These are phyloP conservation scores for Laticauda colubrina DNA, from an alignment of 2,113 vertebrate genomes.

Conservation along the genomic window DNA sequence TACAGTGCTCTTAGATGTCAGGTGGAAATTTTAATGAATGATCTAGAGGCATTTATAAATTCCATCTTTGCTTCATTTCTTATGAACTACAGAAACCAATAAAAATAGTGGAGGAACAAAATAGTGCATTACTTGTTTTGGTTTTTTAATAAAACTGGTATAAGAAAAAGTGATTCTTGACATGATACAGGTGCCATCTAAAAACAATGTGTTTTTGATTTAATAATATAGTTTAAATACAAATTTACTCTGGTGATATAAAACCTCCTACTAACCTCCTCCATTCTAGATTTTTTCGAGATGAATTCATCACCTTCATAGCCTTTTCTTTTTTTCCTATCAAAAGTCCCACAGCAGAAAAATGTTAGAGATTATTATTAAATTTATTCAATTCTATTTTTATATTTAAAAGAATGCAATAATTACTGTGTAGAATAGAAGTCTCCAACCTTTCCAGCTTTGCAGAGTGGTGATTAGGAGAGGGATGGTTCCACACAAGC, in stretches of 20 bases:
- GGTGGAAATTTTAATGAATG: background rate
- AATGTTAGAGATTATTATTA: background rate
- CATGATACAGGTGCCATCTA: background rate
- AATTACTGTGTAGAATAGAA: background rate
- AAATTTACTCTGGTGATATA: conserved; percentile 2
- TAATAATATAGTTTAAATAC: background rate
- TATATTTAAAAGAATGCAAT: background rate
- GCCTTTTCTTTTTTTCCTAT: conserved; percentile 90
- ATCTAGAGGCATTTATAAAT: background rate
- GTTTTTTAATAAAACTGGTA: background rate
- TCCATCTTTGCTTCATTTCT: background rate
- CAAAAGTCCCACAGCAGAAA: conserved; percentile 16
- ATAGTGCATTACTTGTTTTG: background rate
- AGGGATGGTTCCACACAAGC: background rate
- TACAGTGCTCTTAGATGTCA: background rate
- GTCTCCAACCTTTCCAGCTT: background rate
- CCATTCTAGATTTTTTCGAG: conserved; percentile 81
- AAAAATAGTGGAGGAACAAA: background rate
- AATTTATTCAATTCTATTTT: background rate
- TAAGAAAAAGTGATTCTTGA: background rate
- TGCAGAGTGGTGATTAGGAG: background rate
- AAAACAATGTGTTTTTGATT: background rate
- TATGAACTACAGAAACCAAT: background rate
- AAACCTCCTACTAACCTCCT: conserved; percentile 75
- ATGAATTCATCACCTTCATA: conserved; percentile 87